Percentiles rank a stretch among this genome's conserved stretches.
phyloP scores from a whole-genome alignment of 2,797 vertebrate species.

The Percopsis omiscomaycus region DNA sequence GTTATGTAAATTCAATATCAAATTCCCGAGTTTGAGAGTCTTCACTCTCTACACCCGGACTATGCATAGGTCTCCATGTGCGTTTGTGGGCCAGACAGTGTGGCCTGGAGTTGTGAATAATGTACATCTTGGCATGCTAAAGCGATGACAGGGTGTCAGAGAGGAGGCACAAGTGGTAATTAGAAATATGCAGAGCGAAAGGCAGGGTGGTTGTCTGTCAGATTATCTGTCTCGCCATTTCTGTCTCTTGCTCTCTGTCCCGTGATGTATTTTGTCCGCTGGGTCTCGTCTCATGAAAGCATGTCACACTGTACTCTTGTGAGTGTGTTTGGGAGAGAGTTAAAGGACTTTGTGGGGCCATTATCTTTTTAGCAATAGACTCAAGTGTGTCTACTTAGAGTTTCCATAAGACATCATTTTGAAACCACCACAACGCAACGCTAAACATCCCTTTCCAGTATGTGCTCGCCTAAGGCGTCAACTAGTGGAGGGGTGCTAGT shows the following conservation, averaged over 20 bases:
- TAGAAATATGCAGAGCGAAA: slow-evolving; percentile 56
- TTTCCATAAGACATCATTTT: too few relatives aligned
- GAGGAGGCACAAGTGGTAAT: slow-evolving; percentile 66
- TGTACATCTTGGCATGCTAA: slow-evolving; percentile 64
- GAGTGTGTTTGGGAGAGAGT: too few relatives aligned
- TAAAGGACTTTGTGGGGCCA: too few relatives aligned
- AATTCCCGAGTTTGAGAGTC: neutral
- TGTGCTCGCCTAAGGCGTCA: too few relatives aligned
- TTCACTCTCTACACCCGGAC: neutral
- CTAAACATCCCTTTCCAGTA: too few relatives aligned
- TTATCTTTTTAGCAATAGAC: too few relatives aligned
- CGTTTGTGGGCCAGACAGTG: slow-evolving; percentile 5
- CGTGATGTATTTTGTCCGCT: slow-evolving; percentile 20
- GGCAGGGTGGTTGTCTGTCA: slow-evolving; percentile 36
- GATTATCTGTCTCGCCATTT: slow-evolving; percentile 36
- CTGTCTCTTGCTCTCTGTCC: slow-evolving; percentile 20
- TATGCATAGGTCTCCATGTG: neutral
- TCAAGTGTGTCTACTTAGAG: too few relatives aligned
- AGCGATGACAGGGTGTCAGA: slow-evolving; percentile 68
- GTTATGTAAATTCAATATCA: too few relatives aligned
- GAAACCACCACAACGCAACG: too few relatives aligned
- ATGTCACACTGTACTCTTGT: slow-evolving; percentile 27
- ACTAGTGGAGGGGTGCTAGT: too few relatives aligned
- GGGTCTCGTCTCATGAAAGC: slow-evolving; percentile 16
- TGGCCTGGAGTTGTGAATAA: slow-evolving; percentile 52